Evolutionary conservation across 2,113 vertebrate genomes (phyloP).

Genomic region (Callipepla californica): DNA sequence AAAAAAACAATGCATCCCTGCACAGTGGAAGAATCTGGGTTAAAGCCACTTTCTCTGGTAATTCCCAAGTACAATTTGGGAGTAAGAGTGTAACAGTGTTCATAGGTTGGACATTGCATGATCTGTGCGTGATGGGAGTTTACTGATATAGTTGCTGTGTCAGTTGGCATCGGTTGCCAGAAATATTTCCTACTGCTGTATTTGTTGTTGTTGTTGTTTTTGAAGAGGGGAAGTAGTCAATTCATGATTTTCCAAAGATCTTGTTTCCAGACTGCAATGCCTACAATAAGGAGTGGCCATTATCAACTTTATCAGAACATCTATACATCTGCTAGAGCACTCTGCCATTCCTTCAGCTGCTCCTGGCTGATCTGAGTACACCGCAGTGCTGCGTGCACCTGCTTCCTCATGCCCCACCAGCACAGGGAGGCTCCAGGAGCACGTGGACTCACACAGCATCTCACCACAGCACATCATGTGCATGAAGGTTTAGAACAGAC

Average conservation of each 20-base stretch:
- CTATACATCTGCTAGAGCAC: not conserved
- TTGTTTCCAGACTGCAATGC: not conserved
- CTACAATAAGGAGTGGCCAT: not conserved
- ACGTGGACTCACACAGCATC: not conserved
- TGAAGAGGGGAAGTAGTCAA: not conserved
- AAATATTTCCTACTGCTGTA: not conserved
- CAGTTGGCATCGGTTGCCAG: not conserved
- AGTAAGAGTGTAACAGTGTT: not conserved
- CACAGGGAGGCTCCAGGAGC: not conserved
- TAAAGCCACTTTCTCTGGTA: not conserved
- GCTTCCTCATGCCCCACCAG: not conserved
- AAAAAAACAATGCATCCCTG: not conserved
- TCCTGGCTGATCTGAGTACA: not conserved
- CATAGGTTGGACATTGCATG: not conserved
- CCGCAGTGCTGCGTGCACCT: too few relatives aligned
- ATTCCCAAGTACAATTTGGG: not conserved
- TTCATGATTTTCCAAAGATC: not conserved
- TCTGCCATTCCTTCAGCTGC: not conserved
- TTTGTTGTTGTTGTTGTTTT: not conserved
- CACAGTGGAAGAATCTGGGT: not conserved
- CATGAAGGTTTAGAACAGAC: not conserved
- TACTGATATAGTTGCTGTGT: not conserved
- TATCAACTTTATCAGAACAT: not conserved
- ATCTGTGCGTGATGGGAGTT: not conserved
- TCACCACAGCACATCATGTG: rapidly evolving